phyloP scores from a whole-genome alignment of 2,113 vertebrate genomes.

The Salminus brasiliensis region DNA sequence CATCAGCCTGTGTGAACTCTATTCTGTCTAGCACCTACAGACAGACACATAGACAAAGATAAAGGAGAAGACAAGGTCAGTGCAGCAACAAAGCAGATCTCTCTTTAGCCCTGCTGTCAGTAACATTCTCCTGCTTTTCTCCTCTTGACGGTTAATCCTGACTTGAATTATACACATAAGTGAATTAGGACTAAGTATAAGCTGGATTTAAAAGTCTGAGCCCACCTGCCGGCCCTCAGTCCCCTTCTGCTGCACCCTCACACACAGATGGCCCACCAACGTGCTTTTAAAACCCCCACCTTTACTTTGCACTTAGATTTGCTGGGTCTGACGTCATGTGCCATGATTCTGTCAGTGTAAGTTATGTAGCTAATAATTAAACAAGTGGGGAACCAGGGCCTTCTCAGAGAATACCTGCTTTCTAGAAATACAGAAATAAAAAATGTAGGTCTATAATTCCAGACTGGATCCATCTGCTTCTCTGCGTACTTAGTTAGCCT shows the following conservation, averaged over 20 bases:
- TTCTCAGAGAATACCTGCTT: no score
- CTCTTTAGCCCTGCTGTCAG: neutral
- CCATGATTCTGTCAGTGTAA: no score
- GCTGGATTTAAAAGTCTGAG: constrained; percentile 44
- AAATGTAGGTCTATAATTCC: no score
- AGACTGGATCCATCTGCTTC: no score
- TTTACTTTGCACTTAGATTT: constrained; percentile 35
- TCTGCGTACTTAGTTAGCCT: no score
- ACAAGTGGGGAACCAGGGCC: no score
- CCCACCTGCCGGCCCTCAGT: constrained; percentile 11
- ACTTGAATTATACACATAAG: neutral
- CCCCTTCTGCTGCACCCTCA: constrained; percentile 36
- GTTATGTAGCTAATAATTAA: no score
- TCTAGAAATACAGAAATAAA: no score
- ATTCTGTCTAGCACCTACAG: no score
- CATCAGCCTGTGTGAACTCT: no score
- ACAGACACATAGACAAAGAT: neutral
- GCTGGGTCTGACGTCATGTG: constrained; percentile 5
- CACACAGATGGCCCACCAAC: constrained; percentile 48
- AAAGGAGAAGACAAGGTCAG: neutral
- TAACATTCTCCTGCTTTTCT: neutral
- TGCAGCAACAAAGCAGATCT: neutral
- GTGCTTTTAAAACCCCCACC: constrained; percentile 23
- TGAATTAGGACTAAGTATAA: constrained; percentile 35
- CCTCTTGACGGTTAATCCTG: no score